These are phyloP conservation scores for Serinus canaria DNA, from an alignment of 2,113 vertebrate species.

Conservation along the genomic window DNA sequence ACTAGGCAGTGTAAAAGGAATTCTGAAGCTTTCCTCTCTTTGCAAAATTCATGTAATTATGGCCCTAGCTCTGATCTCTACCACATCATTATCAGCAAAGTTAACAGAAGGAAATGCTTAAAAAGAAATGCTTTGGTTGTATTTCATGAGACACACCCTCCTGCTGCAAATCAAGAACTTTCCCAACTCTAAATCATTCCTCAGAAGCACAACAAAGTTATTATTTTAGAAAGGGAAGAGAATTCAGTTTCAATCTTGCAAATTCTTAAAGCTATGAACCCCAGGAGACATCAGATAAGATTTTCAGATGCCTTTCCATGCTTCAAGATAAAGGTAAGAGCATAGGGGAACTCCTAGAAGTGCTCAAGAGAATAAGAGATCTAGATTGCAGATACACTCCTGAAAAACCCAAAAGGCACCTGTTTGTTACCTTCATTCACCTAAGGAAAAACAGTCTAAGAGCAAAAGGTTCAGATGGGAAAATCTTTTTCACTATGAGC, in stretches of 20 bases:
- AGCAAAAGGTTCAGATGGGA: neutral
- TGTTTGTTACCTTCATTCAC: neutral
- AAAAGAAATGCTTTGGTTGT: neutral
- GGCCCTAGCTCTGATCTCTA: neutral
- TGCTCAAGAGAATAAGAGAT: neutral
- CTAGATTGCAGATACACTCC: neutral
- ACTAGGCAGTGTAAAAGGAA: neutral
- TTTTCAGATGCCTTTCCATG: neutral
- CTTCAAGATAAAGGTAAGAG: neutral
- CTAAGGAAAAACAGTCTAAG: neutral
- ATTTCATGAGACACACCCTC: neutral
- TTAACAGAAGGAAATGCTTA: neutral
- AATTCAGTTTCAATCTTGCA: neutral
- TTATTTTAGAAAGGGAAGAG: neutral
- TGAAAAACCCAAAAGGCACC: neutral
- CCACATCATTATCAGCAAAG: neutral
- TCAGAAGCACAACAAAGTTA: neutral
- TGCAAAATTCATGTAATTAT: neutral
- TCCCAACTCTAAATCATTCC: neutral
- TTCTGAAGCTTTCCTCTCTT: neutral
- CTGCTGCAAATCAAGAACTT: neutral
- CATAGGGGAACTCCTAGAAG: neutral
- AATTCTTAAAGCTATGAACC: neutral
- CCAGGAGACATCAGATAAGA: neutral
- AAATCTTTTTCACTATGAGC: neutral